These are phyloP conservation scores for Alethe diademata DNA, from an alignment of 2,113 vertebrate species.

Conservation along the genomic window DNA sequence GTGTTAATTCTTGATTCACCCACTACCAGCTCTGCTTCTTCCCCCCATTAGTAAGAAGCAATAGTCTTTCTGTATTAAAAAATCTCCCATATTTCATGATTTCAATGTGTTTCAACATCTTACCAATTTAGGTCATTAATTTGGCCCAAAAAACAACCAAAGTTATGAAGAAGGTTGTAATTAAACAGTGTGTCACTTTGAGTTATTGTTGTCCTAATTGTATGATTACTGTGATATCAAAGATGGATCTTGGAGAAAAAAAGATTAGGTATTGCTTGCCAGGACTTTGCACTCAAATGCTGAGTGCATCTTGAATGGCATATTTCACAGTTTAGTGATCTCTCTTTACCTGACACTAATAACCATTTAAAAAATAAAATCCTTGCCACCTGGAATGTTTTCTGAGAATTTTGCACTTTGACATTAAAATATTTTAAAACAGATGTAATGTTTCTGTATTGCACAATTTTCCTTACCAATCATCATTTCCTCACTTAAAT, in stretches of 20 bases:
- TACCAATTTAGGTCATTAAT: not conserved
- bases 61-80: not conserved
- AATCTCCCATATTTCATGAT: not conserved
- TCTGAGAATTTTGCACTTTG: not conserved
- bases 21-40: not conserved
- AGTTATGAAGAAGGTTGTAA: not conserved
- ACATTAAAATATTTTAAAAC: slow-evolving; percentile 22
- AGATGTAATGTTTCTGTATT: not conserved
- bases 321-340: not conserved
- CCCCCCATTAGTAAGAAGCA: not conserved
- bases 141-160: not conserved
- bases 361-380: not conserved
- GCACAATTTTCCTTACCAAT: not conserved
- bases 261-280: not conserved
- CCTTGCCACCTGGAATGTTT: not conserved
- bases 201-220: not conserved
- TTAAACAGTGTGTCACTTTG: not conserved
- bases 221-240: not conserved
- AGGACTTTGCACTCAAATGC: not conserved
- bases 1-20: not conserved
- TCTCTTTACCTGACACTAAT: not conserved
- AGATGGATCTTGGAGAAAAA: not conserved
- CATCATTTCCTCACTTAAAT: not conserved
- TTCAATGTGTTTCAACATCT: not conserved
- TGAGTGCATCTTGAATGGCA: not conserved